Base-by-base conservation (phyloP, 2,113 vertebrate species). In the Zootoca vivipara region DNA sequence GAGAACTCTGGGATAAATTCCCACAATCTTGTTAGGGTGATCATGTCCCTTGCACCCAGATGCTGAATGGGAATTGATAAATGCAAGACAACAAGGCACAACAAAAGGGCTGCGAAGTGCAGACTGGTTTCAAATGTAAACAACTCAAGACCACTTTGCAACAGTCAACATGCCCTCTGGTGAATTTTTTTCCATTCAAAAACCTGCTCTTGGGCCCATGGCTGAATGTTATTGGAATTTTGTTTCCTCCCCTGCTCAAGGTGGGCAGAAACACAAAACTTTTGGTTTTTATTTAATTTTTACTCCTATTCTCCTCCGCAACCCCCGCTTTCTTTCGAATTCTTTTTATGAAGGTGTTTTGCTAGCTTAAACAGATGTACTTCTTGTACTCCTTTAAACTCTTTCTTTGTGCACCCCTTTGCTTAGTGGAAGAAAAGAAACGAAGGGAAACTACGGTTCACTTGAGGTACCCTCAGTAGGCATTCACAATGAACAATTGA, bases 401-500 rank as follows among this genome's bases (percentile, higher is more conserved):
- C 46, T 89, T 83, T 87, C 85, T 83, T 90, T 89, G 70, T 89
- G 69, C 74, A 94, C 83, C 46, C 26, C 38, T 92, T 70, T 92
- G 86, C 86, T 83, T 73, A 88, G 78, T 40, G 82, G 69, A 85
- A 87, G 92, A 85, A 93, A 94, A 93, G 92, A 87, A 90, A 78
- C 33, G 86, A 85, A 86, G 89, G 89, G 89, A 92, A 86, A 4
- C 82, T 87, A 80, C 16, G 92, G 92, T 94, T 95, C 94, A 90
- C 92, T 93, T 77, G 91, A 92, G 93, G 90, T 86, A 89, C 85
- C 92, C 83, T 94, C 74, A 58, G 40, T 85, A 93, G 87, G 93
- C 92, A 42, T 91, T 94, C 74, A 90, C 91, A 96, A 94, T 93
- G 82, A 94, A 93, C 93, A 89, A 42, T 10, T 89, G 92, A 95